phyloP scores from a whole-genome alignment of 53 echinoderm and acorn worm species.

The Paracentrotus lividus region DNA sequence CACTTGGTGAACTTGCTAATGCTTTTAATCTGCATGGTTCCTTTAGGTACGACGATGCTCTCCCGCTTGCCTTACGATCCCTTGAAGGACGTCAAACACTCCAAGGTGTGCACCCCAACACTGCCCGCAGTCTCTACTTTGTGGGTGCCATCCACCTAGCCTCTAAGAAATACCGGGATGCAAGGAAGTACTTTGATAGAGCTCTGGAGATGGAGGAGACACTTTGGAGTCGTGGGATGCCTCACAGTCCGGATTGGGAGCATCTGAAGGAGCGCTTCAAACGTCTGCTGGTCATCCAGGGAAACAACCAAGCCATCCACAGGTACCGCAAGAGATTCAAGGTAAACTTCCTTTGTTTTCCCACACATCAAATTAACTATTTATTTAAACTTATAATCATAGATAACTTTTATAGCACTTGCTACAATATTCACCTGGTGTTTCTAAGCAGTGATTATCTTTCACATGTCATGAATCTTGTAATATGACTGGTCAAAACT shows the following conservation, averaged over 20 bases:
- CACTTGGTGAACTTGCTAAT: no score
- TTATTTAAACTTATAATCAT: no score
- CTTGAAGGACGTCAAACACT: slow-evolving; percentile 73
- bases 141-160: slow-evolving; percentile 87
- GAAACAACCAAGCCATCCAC: slow-evolving; percentile 65
- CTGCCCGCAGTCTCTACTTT: slow-evolving; percentile 91
- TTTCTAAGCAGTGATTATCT: no score
- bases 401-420: no score
- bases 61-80: slow-evolving; percentile 80
- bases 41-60: slow-evolving; percentile 84
- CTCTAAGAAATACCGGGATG: slow-evolving; percentile 77
- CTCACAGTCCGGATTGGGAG: slow-evolving; percentile 84
- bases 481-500: no score
- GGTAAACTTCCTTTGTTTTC: no score
- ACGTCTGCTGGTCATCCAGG: slow-evolving; percentile 71
- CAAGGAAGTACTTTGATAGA: slow-evolving; percentile 76
- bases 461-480: no score
- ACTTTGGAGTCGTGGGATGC: slow-evolving; percentile 78
- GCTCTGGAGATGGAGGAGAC: slow-evolving; percentile 87
- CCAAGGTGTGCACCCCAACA: slow-evolving; percentile 84
- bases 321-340: slow-evolving; percentile 78
- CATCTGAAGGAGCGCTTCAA: slow-evolving; percentile 78
- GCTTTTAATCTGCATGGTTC: background rate
- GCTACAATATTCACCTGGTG: no score
- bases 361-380: no score